A percentile compares a stretch with the other conserved stretches of the same genome.
These are phyloP conservation scores for Cryptotermes secundus DNA, from an alignment of 1,140 invertebrate species.

Conservation along the genomic window DNA sequence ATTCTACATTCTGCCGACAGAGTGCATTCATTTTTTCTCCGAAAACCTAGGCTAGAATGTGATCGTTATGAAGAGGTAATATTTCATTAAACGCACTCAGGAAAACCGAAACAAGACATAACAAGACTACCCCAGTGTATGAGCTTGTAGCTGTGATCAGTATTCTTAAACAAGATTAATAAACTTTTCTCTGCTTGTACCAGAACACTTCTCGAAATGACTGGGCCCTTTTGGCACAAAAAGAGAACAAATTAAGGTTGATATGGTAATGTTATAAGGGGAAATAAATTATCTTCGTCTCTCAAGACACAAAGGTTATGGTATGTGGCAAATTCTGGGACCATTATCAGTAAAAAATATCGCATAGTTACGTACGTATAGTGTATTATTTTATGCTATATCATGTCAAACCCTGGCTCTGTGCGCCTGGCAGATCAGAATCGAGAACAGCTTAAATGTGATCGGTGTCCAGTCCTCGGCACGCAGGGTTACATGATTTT, in stretches of 20 bases:
- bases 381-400: neutral
- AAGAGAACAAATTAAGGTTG: neutral
- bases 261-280: neutral
- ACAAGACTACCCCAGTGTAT: neutral
- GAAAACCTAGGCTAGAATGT: too few relatives aligned
- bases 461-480: neutral
- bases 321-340: neutral
- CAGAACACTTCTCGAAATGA: neutral
- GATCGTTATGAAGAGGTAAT: too few relatives aligned
- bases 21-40: too few relatives aligned
- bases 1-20: too few relatives aligned
- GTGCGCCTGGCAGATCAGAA: neutral
- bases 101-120: neutral
- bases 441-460: neutral
- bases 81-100: too few relatives aligned
- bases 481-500: neutral
- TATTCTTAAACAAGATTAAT: neutral
- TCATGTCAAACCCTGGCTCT: neutral
- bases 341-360: neutral
- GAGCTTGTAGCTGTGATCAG: neutral
- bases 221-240: neutral
- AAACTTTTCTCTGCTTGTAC: neutral
- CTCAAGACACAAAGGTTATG: neutral
- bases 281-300: neutral
- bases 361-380: neutral